Conservation (phyloP, 2,888 invertebrate species). For the Drosophila barbarae region DNA sequence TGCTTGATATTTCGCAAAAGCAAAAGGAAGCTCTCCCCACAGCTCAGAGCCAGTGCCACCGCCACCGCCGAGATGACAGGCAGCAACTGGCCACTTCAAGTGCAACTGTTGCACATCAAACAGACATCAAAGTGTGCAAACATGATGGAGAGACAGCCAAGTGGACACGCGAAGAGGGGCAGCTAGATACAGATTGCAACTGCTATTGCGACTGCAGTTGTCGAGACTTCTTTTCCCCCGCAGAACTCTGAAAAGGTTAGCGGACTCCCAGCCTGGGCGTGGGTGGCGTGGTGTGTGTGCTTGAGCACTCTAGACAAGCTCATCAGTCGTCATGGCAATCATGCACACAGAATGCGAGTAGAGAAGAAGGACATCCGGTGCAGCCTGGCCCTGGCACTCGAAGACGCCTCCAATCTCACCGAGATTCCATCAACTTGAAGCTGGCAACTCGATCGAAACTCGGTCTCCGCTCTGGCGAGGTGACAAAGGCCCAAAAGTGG, state of each 20-base stretch:
- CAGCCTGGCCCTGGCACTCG: constrained; percentile 49
- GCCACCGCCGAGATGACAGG: constrained; percentile 25
- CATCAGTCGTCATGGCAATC: constrained; percentile 62
- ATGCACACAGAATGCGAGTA: constrained; percentile 21
- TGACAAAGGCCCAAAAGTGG: constrained; percentile 18
- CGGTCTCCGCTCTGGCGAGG: constrained; percentile 2
- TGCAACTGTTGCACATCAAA: constrained; percentile 67
- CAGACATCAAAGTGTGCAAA: constrained; percentile 49
- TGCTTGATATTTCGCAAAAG: constrained; percentile 52
- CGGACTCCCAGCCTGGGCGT: constrained; percentile 3
- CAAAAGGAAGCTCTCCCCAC: constrained; percentile 21
- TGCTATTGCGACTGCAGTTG: constrained; percentile 40
- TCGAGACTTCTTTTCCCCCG: constrained; percentile 33
- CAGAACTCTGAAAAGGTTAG: constrained; percentile 62
- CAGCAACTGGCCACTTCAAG: constrained; percentile 48
- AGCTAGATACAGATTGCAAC: constrained; percentile 32
- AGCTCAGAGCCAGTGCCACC: neutral
- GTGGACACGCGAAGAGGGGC: constrained; percentile 55
- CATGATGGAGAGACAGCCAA: constrained; percentile 45
- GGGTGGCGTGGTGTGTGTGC: neutral
- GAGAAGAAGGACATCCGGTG: constrained; percentile 49
- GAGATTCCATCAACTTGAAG: constrained; percentile 48
- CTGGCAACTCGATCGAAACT: constrained; percentile 25
- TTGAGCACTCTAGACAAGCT: constrained; percentile 62
- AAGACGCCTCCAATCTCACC: constrained; percentile 61